Base-by-base conservation (phyloP, 2,113 vertebrate genomes). In the Struthidea cinerea region DNA sequence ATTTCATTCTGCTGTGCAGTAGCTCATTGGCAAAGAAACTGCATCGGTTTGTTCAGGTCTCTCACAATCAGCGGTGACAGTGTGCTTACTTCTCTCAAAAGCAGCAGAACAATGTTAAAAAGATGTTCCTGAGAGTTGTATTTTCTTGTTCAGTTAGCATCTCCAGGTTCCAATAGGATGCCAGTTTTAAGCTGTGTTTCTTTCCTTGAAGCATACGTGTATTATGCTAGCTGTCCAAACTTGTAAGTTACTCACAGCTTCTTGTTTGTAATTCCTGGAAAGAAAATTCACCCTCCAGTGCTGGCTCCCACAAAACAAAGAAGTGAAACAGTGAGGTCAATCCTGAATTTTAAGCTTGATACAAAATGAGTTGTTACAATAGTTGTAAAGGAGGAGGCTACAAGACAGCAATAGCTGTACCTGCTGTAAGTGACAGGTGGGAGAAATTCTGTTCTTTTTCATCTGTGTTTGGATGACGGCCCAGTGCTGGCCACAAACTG, bases 181-280 rank as follows among this genome's bases (percentile, higher is more conserved):
- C 76, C n/a, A 42, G 11, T 87, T 84, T 86, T 89, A 71, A 68
- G 84, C 90, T 79, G 37, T 7, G 57, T 63, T 96, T 88, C 60
- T 84, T 75, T 97, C 91, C 96, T 91, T 87, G 83, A 93, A 90
- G 94, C 74, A 59, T 64, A 81, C 4, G 8, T 35, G 56, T 89
- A 75, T 96, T 89, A 67, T 78, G 95, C 96, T 97, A 80, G 95
- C 96, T 98, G 97, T 97, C 96, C 74, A 94, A 97, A 97, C 96
- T 95, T 97, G 96, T 70, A 93, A 80, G 90, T 97, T 97, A 97
- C 93, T 97, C 97, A 96, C 1, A 27, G 33, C 70, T 64, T 90
- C 97, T 96, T 97, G 96, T 76, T 80, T 96, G 96, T 57, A 47
- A 97, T 98, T 97, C 97, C 97, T 97, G 96, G 97, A 98, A 97